A percentile compares a stretch with the other conserved stretches of the same genome.
Conservation (phyloP, 2,113 vertebrate species). For the Mobula birostris region DNA sequence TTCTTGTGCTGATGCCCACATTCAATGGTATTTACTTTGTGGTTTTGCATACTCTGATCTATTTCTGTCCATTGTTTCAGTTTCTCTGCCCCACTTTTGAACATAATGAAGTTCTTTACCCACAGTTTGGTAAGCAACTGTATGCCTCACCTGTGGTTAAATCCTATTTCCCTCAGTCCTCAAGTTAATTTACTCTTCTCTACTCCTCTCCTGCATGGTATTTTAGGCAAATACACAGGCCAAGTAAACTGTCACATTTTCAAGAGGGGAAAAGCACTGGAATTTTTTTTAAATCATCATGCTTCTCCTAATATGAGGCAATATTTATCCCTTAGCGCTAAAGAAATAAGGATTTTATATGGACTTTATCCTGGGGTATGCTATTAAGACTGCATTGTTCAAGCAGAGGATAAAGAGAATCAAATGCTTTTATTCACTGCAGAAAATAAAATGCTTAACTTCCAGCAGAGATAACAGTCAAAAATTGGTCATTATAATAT, state of each 20-base stretch:
- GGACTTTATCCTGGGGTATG: background rate
- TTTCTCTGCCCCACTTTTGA: background rate
- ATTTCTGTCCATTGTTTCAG: background rate
- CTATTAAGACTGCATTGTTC: background rate
- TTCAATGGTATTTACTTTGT: background rate
- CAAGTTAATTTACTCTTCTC: background rate
- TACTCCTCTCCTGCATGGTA: background rate
- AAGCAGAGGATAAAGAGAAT: background rate
- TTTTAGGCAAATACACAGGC: background rate
- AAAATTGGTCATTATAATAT: background rate
- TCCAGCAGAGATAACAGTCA: background rate
- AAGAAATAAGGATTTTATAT: background rate
- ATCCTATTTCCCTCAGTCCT: background rate
- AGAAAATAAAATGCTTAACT: background rate
- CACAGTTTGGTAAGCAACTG: background rate
- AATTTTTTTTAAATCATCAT: conserved; percentile 4
- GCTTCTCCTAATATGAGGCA: background rate
- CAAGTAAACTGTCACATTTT: background rate
- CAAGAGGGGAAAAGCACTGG: background rate
- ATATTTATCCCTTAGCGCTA: background rate
- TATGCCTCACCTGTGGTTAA: background rate
- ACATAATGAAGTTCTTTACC: background rate
- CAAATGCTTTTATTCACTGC: background rate
- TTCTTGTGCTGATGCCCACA: background rate
- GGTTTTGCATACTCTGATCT: background rate